Base-by-base conservation (phyloP, 1,140 invertebrate genomes). In the Nilaparvata lugens region DNA sequence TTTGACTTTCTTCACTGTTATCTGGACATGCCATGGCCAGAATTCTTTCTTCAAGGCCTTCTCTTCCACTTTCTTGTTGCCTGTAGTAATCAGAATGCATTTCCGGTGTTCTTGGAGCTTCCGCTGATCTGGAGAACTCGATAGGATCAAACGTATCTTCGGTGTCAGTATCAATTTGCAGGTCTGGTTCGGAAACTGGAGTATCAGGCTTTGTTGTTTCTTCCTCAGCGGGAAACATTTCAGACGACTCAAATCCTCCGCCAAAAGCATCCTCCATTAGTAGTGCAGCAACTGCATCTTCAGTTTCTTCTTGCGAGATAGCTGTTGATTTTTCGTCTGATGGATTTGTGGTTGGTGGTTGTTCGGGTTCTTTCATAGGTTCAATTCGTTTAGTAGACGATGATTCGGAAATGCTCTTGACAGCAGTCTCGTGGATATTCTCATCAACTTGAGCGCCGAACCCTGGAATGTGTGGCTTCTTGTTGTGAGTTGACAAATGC, bases 221-320 rank as follows among this genome's bases (percentile, higher is more conserved):
- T 68, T 89, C 88, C 11, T 86, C 82, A 57, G 72, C 61, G n/a
- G 77, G 68, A 11, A 35, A 35, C 1, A 35, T 35, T 35, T 35
- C 31, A 35, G 31, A 35, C 56, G 81, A 78, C 57, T 81, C 80
- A 7, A 78, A 73, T 5, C 76, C 76, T 0, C 73, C 79, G 6
- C 86, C 86, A 70, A 92, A 91, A 58, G 89, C 90, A 72, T 92
- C 89, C 35, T 87, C 88, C 55, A 66, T 62, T 21, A 93, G 71
- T 4, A 95, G 72, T 6, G 90, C 91, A 2, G 91, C 91, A 0
- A 95, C 91, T 0, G 91, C 91, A 73, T 93, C 91, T 69, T 91
- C 90, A 0, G 91, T 95, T 75, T 95, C 91, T 76, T 93, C 91
- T 74, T 93, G 90, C 0, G 90, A 93, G 65, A 93, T 93, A 0